These are phyloP conservation scores for Odontamblyopus rebecca DNA, from an alignment of 2,797 vertebrate genomes.

Conservation along the genomic window DNA sequence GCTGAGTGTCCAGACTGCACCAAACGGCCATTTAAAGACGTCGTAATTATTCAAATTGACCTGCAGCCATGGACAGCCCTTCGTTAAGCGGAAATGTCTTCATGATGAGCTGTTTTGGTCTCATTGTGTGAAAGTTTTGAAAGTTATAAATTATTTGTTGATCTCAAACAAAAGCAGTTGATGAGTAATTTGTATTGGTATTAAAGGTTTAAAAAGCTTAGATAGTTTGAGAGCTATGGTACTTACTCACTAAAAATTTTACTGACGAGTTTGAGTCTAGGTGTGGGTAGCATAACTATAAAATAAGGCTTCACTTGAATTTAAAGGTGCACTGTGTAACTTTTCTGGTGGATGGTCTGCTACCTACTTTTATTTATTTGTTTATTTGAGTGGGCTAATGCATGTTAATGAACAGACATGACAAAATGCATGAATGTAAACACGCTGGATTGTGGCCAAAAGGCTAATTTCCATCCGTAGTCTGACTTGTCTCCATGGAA, in stretches of 20 bases:
- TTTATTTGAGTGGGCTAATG: too few species aligned
- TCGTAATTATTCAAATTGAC: conserved; percentile 48
- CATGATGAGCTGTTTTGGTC: conserved; percentile 27
- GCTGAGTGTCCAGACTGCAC: conserved; percentile 60
- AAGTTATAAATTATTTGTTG: background rate
- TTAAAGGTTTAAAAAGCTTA: background rate
- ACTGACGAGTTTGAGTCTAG: background rate
- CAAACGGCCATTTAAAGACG: conserved; percentile 58
- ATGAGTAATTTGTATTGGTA: background rate
- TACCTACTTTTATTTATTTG: too few species aligned
- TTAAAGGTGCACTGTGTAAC: too few species aligned
- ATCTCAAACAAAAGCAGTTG: background rate
- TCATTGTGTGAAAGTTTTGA: conserved; percentile 22
- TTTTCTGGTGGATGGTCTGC: too few species aligned
- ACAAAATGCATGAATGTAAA: too few species aligned
- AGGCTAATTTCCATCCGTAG: too few species aligned
- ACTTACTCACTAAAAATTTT: background rate
- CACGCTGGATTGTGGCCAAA: too few species aligned
- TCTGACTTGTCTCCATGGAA: too few species aligned
- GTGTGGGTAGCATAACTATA: too few species aligned
- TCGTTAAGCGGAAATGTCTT: conserved; percentile 25
- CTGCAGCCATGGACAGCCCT: conserved; percentile 16
- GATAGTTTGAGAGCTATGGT: too few species aligned
- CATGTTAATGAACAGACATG: too few species aligned
- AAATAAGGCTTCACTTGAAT: too few species aligned